Conservation (phyloP, 1,140 invertebrate species). For the Acromyrmex echinatior region DNA sequence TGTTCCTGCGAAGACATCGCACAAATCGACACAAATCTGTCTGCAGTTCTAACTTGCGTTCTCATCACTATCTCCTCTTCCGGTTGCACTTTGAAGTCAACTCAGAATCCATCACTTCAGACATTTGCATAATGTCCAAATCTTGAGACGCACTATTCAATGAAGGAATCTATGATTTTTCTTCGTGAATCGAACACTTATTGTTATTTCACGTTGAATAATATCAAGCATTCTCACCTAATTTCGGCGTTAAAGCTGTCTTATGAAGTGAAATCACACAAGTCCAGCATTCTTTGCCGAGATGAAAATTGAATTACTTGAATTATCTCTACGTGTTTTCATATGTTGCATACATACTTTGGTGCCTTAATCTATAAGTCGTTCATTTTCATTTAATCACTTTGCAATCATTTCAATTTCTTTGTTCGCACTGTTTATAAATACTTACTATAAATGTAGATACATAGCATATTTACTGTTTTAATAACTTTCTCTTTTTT, state of each 20-base stretch:
- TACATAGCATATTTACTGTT: neutral
- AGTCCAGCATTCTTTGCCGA: neutral
- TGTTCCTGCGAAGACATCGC: neutral
- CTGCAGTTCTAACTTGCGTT: neutral
- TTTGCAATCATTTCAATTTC: neutral
- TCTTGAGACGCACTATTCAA: neutral
- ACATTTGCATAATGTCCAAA: neutral
- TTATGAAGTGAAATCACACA: neutral
- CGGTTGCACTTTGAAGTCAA: neutral
- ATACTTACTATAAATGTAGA: neutral
- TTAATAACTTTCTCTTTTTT: neutral
- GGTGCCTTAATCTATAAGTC: neutral
- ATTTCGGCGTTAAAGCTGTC: neutral
- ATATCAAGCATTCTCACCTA: neutral
- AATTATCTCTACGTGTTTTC: neutral
- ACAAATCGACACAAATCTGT: neutral
- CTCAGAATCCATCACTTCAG: neutral
- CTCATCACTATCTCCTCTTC: neutral
- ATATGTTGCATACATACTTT: neutral
- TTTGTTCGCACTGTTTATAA: neutral
- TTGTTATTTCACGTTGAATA: neutral
- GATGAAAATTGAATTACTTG: neutral
- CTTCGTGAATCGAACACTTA: neutral
- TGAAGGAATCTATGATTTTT: neutral
- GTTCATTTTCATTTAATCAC: neutral